Percentiles rank a stretch among this genome's conserved stretches.
These are phyloP conservation scores for Chiloscyllium plagiosum DNA, from an alignment of 2,113 vertebrate species.

Conservation along the genomic window DNA sequence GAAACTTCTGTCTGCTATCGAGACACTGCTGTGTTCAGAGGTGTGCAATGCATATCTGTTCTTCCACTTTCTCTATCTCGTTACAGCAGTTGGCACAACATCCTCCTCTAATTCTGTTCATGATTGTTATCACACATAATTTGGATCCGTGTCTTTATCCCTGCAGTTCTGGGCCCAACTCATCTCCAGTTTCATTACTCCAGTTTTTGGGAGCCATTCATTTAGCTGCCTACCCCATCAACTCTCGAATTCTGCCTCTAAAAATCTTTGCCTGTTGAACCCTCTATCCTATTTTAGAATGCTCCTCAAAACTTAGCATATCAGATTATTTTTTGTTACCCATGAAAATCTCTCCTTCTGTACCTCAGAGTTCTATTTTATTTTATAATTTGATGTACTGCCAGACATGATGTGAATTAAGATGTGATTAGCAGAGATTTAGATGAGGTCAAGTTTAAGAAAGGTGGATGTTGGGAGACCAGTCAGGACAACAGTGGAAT, in stretches of 20 bases:
- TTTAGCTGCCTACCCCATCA: background rate
- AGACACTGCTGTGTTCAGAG: background rate
- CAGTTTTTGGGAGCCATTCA: background rate
- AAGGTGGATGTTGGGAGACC: background rate
- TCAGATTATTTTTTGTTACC: background rate
- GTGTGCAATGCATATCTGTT: background rate
- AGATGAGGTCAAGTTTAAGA: background rate
- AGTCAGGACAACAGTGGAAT: background rate
- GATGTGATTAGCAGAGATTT: background rate
- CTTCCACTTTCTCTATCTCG: background rate
- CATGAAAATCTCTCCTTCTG: background rate
- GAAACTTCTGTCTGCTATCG: background rate
- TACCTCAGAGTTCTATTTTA: background rate
- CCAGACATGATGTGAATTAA: background rate
- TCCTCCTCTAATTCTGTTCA: background rate
- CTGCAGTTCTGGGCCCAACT: background rate
- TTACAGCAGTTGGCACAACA: background rate
- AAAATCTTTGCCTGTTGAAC: background rate
- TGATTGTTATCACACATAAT: background rate
- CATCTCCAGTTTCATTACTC: background rate
- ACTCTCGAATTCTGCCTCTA: background rate
- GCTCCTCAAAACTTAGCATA: background rate
- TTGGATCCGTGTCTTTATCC: background rate
- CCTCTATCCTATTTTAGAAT: background rate
- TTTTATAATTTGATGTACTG: background rate